Base-by-base conservation (phyloP, 1,140 invertebrate species). In the Choristoneura fumiferana region DNA sequence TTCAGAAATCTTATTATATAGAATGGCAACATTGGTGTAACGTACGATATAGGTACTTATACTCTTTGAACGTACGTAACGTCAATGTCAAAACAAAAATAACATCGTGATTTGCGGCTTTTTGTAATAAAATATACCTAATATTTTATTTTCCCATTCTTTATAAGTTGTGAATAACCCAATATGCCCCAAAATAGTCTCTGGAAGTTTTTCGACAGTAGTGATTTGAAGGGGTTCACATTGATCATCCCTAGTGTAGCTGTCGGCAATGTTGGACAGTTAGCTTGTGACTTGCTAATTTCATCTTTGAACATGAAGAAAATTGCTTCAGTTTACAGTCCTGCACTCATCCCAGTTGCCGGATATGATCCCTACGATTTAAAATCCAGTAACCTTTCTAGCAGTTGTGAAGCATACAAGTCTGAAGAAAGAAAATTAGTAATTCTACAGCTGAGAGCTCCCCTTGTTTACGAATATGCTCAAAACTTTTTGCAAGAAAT, bases 181-280 rank as follows among this genome's bases (percentile, higher is more conserved):
- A 73, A 60, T 49, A 82, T 81, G 78, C 34, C 40, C 37, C 53
- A 71, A 40, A 86, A 69, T 40, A 90, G 87, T 82, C 77, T 91
- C 43, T 87, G 84, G 84, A 85, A 83, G 58, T 73, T 66, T 49
- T 22, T 72, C 10, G 68, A 71, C 13, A 66, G 76, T 14, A 58
- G 60, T 62, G 61, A 75, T 59, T 62, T 89, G 22, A 68, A 67
- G 22, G 87, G 80, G 57, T 92, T 89, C 63, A 92, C 90, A 15
- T 72, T 93, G 37, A 90, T 94, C 55, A 78, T 96, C 74, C 94
- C 95, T 1, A 93, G 93, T 65, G 93, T 96, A 1, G 94, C 95
- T 33, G 93, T 96, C 52, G 95, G 95, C 65, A 96, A 96, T 90
- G 94, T 95, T 17, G 94, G 93, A 0, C 95, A 96, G 86, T 82